Base-by-base conservation (phyloP, 2,888 invertebrate genomes). In the Drosophila limbata region DNA sequence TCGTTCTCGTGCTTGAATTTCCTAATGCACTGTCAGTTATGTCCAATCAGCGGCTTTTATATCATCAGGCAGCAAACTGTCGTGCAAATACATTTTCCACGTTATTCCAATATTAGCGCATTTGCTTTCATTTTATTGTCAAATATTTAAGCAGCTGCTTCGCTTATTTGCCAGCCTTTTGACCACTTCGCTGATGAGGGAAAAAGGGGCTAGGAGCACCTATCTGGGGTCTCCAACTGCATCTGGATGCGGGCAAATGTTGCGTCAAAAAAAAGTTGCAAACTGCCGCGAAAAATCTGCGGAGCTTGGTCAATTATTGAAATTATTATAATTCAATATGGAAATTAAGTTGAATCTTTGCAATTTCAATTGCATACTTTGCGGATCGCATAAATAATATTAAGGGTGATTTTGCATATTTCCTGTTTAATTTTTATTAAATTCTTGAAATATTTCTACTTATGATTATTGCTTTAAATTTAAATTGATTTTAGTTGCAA, bases 91-190 rank as follows among this genome's bases (percentile, higher is more conserved):
- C 10, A 17, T 47, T 40, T 35, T 51, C 13, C 68, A 53, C 64
- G 51, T 57, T 37, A 21, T 15, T 56, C 55, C 63, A 77, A 77
- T 74, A 77, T 74, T 77, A 44, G 48, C 17, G 19, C 19, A 40
- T 53, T 42, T 65, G 63, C 37, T 61, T 50, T 64, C 59, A 44
- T 53, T 61, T 62, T 53, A 52, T 63, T 63, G 31, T 44, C 61
- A 70, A 77, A 75, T 72, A 77, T 77, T 77, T 78, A 56, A 69
- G 39, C 75, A 77, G 75, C 65, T 72, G 77, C 25, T 13, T n/a
- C 2, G 31, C 15, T 13, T 53, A 40, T 39, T 47, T 39, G 31
- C 56, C 15, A 2, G 42, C 4, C 3, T 25, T 51, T 50, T 50
- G 31, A 50, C 39, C 40, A 40, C 19, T 11, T 57, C 28, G 15